Percentiles rank a stretch among this genome's conserved stretches.
Evolutionary conservation across 2,797 vertebrate species (phyloP).

Genomic region (Merluccius polli): DNA sequence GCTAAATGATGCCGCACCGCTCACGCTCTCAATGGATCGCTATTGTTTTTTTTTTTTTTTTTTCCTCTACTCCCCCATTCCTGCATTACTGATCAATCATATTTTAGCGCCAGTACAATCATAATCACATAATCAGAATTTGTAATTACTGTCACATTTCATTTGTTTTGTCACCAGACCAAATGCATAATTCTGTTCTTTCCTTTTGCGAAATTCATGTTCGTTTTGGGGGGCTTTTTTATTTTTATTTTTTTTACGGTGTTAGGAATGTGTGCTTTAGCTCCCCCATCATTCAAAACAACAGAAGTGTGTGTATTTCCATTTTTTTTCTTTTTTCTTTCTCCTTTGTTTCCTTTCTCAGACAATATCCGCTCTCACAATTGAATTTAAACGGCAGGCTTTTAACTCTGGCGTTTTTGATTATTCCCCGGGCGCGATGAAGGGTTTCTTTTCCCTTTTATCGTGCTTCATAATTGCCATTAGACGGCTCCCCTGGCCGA

Average conservation of each 20-base stretch:
- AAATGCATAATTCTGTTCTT: too few species aligned
- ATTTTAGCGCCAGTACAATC: constrained; percentile 40
- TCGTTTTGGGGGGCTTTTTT: not conserved
- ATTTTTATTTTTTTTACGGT: not conserved
- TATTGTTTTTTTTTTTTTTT: constrained; percentile 33
- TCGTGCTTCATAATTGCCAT: constrained; percentile 66
- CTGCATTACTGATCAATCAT: constrained; percentile 43
- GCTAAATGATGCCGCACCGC: too few species aligned
- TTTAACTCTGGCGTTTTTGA: constrained; percentile 70
- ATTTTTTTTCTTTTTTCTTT: constrained; percentile 41
- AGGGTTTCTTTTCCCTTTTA: constrained; percentile 70
- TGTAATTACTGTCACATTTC: not conserved
- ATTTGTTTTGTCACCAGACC: too few species aligned
- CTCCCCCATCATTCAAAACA: not conserved
- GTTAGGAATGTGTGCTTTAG: not conserved
- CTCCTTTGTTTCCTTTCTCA: constrained; percentile 50
- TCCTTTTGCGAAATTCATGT: too few species aligned
- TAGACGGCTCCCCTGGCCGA: constrained; percentile 63
- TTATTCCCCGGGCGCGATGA: constrained; percentile 67
- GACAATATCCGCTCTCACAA: constrained; percentile 58
- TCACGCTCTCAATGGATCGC: constrained; percentile 27
- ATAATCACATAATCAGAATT: not conserved
- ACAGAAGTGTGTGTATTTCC: not conserved
- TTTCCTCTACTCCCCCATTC: constrained; percentile 54
- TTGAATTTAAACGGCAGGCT: constrained; percentile 70